A percentile compares a stretch with the other conserved stretches of the same genome.
Evolutionary conservation across 2,113 vertebrate species (phyloP).

Genomic region (Thryonomys swinderianus): DNA sequence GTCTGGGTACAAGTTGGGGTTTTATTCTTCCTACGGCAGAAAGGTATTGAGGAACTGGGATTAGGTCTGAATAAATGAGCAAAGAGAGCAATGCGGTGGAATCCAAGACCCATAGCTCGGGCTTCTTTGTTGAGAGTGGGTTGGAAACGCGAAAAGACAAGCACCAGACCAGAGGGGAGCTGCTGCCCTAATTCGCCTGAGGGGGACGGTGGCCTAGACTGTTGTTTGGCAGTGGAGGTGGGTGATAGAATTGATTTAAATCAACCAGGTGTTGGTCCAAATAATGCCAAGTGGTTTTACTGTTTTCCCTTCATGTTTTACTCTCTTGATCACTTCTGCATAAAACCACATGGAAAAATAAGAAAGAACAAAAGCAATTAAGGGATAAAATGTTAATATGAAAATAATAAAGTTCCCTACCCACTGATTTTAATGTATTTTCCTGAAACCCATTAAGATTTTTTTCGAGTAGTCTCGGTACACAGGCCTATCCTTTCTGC

Average conservation of each 20-base stretch:
- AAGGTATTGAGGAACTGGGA: not conserved
- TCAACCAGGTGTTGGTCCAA: not conserved
- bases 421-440: conserved; percentile 44
- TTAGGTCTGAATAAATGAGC: not conserved
- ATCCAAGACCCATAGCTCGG: not conserved
- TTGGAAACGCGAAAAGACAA: not conserved
- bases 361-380: not conserved
- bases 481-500: not conserved
- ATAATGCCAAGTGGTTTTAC: not conserved
- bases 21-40: not conserved
- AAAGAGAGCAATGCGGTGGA: not conserved
- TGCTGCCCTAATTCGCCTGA: not conserved
- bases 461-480: not conserved
- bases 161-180: not conserved
- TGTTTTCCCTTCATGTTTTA: not conserved
- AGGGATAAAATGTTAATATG: not conserved
- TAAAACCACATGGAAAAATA: conserved; percentile 1
- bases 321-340: not conserved
- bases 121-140: not conserved
- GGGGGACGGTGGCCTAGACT: not conserved
- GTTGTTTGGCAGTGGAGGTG: not conserved
- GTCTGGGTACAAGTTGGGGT: not conserved
- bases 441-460: conserved; percentile 5
- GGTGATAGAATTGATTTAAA: not conserved
- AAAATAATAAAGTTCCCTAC: conserved; percentile 10